A percentile compares a stretch with the other conserved stretches of the same genome.
Evolutionary conservation across 2,888 invertebrate genomes (phyloP).

Genomic region (Junonia oenone): DNA sequence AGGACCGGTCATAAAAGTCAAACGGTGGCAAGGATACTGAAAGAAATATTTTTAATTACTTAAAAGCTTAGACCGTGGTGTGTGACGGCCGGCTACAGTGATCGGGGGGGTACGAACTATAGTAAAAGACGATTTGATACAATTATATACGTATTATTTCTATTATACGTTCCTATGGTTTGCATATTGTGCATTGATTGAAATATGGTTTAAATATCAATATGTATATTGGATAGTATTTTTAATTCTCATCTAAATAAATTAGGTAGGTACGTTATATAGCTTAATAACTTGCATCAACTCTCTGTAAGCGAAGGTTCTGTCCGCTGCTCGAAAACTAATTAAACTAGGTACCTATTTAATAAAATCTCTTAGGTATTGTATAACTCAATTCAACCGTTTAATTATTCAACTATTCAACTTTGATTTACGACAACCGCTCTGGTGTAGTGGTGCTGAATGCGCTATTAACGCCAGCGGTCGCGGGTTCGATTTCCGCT

Average conservation of each 20-base stretch:
- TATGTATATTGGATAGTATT: not conserved
- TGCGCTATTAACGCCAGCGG: too few species aligned
- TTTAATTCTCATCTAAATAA: not conserved
- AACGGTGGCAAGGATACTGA: not conserved
- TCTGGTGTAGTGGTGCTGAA: too few species aligned
- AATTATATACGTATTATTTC: too few species aligned
- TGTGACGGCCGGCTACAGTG: slow-evolving; percentile 1
- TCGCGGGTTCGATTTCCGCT: too few species aligned
- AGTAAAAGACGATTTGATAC: not conserved
- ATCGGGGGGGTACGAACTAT: not conserved
- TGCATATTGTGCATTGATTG: too few species aligned
- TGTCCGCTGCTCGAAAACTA: slow-evolving; percentile 1
- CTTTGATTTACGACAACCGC: not conserved
- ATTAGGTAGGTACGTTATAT: not conserved
- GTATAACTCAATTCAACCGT: not conserved
- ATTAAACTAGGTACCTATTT: slow-evolving; percentile 14
- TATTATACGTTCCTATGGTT: too few species aligned
- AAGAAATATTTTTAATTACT: slow-evolving; percentile 17
- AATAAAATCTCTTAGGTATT: slow-evolving; percentile 1
- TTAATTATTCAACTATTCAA: not conserved
- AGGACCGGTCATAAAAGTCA: not conserved
- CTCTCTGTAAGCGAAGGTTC: not conserved
- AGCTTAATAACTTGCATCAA: not conserved
- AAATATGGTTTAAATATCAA: too few species aligned
- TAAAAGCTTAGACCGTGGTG: not conserved